phyloP scores from a whole-genome alignment of 2,888 invertebrate species.

The Chloroclystis v-ata region DNA sequence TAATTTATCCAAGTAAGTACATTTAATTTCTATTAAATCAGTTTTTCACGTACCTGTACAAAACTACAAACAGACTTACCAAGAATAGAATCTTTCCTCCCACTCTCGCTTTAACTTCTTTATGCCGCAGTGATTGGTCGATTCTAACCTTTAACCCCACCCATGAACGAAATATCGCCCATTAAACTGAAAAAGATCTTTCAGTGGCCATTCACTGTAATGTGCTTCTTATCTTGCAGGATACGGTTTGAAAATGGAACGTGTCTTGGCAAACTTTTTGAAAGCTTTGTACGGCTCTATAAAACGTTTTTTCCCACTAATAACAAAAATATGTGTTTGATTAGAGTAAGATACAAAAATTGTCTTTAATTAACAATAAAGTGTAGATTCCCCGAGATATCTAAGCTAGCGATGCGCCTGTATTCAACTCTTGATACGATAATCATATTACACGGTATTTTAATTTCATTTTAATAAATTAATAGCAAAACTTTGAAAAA shows the following conservation, averaged over 20 bases:
- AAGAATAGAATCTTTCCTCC: constrained; percentile 65
- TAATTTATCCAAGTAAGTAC: too few relatives aligned
- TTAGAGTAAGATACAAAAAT: too few relatives aligned
- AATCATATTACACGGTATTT: too few relatives aligned
- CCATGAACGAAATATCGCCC: constrained; percentile 71
- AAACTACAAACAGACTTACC: constrained; percentile 42
- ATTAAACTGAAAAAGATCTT: constrained; percentile 70
- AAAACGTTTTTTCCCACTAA: too few relatives aligned
- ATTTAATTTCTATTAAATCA: neutral
- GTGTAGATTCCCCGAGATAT: too few relatives aligned
- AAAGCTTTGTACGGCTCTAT: too few relatives aligned
- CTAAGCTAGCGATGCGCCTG: too few relatives aligned
- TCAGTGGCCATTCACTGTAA: constrained; percentile 49
- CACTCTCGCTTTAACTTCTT: constrained; percentile 49
- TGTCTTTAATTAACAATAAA: too few relatives aligned
- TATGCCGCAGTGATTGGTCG: constrained; percentile 61
- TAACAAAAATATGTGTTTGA: too few relatives aligned
- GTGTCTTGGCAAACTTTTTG: constrained; percentile 11
- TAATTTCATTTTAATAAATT: too few relatives aligned
- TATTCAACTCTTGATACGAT: too few relatives aligned
- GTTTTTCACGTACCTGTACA: constrained; percentile 24
- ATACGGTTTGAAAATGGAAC: constrained; percentile 25
- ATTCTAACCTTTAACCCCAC: constrained; percentile 70
- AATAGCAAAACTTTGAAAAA: too few relatives aligned
- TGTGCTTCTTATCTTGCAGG: constrained; percentile 56